Evolutionary conservation across 2,797 vertebrate species (phyloP), one percentile per base, ranked within the genome.

Genomic region (Acanthurus leucopareius): DNA sequence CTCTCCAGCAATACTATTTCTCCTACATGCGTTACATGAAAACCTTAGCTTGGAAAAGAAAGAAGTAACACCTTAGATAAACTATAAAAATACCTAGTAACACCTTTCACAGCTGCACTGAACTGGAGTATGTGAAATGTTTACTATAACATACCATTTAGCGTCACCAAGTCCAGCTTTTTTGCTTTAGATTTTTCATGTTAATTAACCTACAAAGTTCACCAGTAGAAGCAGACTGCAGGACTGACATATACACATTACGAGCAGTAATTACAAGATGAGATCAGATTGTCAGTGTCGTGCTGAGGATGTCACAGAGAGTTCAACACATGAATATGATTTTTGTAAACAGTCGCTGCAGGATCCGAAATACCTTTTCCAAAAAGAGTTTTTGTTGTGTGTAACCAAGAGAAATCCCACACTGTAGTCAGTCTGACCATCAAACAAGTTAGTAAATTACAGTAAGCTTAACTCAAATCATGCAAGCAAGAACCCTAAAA

Each of bases 201-300:
- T 69, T 75, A 62, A 48, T 64, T 51, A 75, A 77, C 42, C 45
- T 49, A 67, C 45, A 65, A 49, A 57, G 71, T 8, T 58, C 32
- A 35, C 32, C 47, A 32, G 53, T 6, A n/a, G 10, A 67, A 72
- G 65, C 35, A 70, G 62, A 83, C 72, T 64, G 70, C 22, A 73
- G 61, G 22, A 35, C 69, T 72, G 60, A 35, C 32, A 35, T 7
- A 35, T 35, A 74, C 56, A 61, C 57, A 64, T 73, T 59, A 9
- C n/a, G 52, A n/a, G 15, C 51, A 71, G 68, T 85, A 78, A 79
- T 82, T 84, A 85, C 54, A 53, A 69, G 60, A 80, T 19, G 62
- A 68, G 73, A 76, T 58, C 51, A 73, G 54, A 62, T 35, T 78
- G 49, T 82, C 58, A 47, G 70, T 53, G 58, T 63, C 63, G 42